Conservation (phyloP, 2,888 invertebrate genomes). For the Dorcus hopei region DNA sequence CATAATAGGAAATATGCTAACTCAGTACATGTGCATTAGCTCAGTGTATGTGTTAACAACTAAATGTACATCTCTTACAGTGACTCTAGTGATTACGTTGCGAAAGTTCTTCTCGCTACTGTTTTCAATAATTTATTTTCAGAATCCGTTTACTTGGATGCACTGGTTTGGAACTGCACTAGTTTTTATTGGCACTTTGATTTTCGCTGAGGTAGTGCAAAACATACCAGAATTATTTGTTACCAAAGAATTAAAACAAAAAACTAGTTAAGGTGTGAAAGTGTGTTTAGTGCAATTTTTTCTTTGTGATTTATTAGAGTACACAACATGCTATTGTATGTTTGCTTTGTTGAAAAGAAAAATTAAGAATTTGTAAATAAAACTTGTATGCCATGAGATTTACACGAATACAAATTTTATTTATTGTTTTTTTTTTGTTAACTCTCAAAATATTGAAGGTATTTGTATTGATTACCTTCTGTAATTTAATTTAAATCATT, state of each 20-base stretch:
- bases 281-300: too few species aligned
- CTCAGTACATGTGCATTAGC: slow-evolving; percentile 92
- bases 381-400: too few species aligned
- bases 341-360: too few species aligned
- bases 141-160: slow-evolving; percentile 85
- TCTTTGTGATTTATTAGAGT: too few species aligned
- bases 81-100: slow-evolving; percentile 92
- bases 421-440: too few species aligned
- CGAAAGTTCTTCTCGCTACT: slow-evolving; percentile 92
- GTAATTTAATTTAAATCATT: too few species aligned
- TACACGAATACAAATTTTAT: too few species aligned
- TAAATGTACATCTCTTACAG: slow-evolving; percentile 89
- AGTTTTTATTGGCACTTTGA: slow-evolving; percentile 89
- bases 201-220: slow-evolving; percentile 75
- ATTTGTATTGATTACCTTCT: too few species aligned
- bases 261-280: background rate
- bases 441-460: too few species aligned
- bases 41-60: slow-evolving; percentile 93
- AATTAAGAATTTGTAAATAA: too few species aligned
- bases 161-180: slow-evolving; percentile 90
- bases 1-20: slow-evolving; percentile 77
- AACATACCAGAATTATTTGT: background rate
- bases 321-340: too few species aligned
- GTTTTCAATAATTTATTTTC: slow-evolving; percentile 93
- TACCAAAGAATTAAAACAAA: background rate